Evolutionary conservation across 2,888 invertebrate species (phyloP).

Genomic region (Chymomyza fuscimana): DNA sequence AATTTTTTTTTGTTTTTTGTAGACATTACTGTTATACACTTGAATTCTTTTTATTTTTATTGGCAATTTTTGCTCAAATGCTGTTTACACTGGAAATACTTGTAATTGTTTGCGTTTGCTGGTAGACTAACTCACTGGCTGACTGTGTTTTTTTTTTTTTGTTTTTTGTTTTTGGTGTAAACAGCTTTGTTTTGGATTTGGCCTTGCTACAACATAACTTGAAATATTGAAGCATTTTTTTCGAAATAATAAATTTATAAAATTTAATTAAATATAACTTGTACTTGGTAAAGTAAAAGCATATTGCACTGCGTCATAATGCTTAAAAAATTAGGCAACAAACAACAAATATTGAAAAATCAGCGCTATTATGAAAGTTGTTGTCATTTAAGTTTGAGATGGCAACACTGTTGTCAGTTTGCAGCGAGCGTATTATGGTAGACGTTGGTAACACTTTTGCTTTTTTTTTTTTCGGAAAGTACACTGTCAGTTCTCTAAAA

Average conservation of each 20-base stretch:
- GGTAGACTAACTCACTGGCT: background rate
- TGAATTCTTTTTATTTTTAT: background rate
- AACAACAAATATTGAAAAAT: constrained; percentile 17
- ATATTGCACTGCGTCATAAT: constrained; percentile 60
- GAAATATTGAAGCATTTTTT: background rate
- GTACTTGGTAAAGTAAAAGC: constrained; percentile 23
- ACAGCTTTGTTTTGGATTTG: background rate
- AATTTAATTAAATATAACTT: background rate
- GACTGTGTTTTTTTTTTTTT: too few species aligned
- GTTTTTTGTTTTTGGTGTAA: background rate
- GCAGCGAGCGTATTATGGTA: too few species aligned
- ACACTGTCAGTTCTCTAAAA: too few species aligned
- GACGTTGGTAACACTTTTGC: too few species aligned
- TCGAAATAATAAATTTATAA: constrained; percentile 32
- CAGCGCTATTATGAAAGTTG: too few species aligned
- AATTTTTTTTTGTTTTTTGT: background rate
- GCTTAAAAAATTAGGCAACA: constrained; percentile 60
- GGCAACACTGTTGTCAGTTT: too few species aligned
- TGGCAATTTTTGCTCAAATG: background rate
- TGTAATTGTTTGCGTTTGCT: background rate
- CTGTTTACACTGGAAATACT: constrained; percentile 1
- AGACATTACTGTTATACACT: background rate
- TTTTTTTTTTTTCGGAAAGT: too few species aligned
- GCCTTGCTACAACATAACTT: background rate
- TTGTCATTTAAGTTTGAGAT: too few species aligned